Evolutionary conservation across 2,113 vertebrate genomes (phyloP).

Genomic region (Xiphophorus hellerii): DNA sequence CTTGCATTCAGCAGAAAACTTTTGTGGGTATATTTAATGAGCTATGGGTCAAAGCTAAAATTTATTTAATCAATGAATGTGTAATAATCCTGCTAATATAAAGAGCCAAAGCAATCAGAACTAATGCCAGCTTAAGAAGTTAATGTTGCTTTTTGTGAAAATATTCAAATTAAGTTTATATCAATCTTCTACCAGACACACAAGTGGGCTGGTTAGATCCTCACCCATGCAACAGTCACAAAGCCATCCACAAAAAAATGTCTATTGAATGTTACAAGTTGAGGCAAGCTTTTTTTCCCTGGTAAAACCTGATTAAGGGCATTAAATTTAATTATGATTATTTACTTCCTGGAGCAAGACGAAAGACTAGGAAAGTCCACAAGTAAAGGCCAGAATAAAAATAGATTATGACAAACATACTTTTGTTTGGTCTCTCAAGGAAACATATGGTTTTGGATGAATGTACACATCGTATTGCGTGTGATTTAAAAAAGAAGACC

Average conservation of each 20-base stretch:
- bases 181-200: not conserved
- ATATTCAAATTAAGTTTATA: constrained; percentile 7
- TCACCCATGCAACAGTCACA: constrained; percentile 7
- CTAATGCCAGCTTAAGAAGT: not conserved
- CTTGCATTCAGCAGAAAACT: constrained; percentile 24
- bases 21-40: not conserved
- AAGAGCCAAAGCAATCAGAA: not conserved
- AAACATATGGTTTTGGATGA: too few species aligned
- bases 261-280: not conserved
- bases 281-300: constrained; percentile 29
- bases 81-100: not conserved
- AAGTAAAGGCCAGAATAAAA: not conserved
- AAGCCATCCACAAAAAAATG: not conserved
- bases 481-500: too few species aligned
- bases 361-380: constrained; percentile 10
- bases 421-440: not conserved
- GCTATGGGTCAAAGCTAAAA: not conserved
- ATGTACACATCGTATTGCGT: too few species aligned
- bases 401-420: not conserved
- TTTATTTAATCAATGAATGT: not conserved
- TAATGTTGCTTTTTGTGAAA: not conserved
- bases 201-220: not conserved
- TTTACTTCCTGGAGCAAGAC: constrained; percentile 55
- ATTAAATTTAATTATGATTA: constrained; percentile 15
- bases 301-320: constrained; percentile 31